Base-by-base conservation (phyloP, 2,113 vertebrate species). In the Rhea americana region DNA sequence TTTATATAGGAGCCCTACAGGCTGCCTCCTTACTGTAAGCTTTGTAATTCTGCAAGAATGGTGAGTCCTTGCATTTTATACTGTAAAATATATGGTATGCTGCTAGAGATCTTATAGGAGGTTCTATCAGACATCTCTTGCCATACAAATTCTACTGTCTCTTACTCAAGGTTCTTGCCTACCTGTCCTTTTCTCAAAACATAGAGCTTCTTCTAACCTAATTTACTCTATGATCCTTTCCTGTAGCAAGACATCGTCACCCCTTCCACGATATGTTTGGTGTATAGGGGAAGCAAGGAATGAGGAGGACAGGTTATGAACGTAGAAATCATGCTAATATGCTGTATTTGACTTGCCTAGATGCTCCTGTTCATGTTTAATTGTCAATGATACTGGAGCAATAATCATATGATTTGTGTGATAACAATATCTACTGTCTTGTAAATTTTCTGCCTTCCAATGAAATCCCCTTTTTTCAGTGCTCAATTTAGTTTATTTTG, bases 41-140 rank as follows among this genome's bases (percentile, higher is more conserved):
- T 43, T 90, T 61, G 30, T 63, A 89, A 83, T 87, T 71, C 87
- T 93, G 56, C 56, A 68, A 91, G n/a, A 90, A 96, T 96, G 95
- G 94, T 96, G 62, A 96, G 94, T 96, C 39, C 32, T 88, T 88
- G 39, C 4, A 30, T 58, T 28, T 93, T 68, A 20, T 11, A 32
- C 24, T 53, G 5, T 63, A 61, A 71, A 80, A 81, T 21, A 56
- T 3, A 7, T 24, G 11, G 16, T n/a, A 32, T 30, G 2, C 58
- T 76, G 20, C 37, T 81, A 19, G 6, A 81, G 48, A 41, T 83
- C 89, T 93, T 81, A 78, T 51, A 85, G n/a, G 10, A 20, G 2
- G 21, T 78, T 59, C 53, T 83, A 4, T 17, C 63, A n/a, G 53
- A 53, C 4, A 15, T 28, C 16, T 59, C 3, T 30, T 70, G 59